Evolutionary conservation across 2,888 invertebrate genomes (phyloP).

Genomic region (Octodonta nipae): DNA sequence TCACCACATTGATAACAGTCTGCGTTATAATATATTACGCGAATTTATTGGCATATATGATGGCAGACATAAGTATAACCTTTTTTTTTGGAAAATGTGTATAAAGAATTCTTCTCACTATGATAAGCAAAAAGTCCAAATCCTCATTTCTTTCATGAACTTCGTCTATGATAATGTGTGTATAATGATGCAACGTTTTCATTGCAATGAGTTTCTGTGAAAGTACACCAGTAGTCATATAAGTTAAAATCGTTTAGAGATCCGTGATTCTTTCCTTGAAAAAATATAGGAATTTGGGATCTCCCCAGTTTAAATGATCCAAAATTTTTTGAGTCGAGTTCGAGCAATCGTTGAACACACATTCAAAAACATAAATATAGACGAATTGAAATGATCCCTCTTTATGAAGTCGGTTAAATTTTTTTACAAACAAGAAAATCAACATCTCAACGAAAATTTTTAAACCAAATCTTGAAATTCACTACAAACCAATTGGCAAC

Average conservation of each 20-base stretch:
- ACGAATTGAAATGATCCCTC: no score
- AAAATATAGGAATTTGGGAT: no score
- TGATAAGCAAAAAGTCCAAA: constrained; percentile 76
- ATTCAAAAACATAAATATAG: no score
- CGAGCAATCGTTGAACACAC: no score
- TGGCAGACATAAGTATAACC: constrained; percentile 85
- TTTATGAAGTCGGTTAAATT: no score
- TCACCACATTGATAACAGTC: constrained; percentile 23
- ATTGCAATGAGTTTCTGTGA: constrained; percentile 58
- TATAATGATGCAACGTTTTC: constrained; percentile 63
- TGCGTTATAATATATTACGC: constrained; percentile 48
- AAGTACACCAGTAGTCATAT: constrained; percentile 80
- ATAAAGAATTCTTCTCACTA: constrained; percentile 64
- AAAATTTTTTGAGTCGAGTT: no score
- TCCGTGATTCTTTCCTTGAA: no score
- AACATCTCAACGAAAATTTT: no score
- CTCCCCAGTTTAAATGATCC: no score
- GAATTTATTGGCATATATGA: constrained; percentile 63
- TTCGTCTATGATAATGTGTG: constrained; percentile 86
- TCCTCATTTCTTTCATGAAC: constrained; percentile 87
- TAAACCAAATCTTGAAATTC: no score
- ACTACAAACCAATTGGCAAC: no score
- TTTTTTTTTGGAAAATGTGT: constrained; percentile 53
- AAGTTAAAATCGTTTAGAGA: constrained; percentile 62
- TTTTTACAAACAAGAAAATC: no score